Evolutionary conservation across 2,797 vertebrate species (phyloP), one percentile per base, ranked within the genome.

Genomic region (Sebastes baramenuke): DNA sequence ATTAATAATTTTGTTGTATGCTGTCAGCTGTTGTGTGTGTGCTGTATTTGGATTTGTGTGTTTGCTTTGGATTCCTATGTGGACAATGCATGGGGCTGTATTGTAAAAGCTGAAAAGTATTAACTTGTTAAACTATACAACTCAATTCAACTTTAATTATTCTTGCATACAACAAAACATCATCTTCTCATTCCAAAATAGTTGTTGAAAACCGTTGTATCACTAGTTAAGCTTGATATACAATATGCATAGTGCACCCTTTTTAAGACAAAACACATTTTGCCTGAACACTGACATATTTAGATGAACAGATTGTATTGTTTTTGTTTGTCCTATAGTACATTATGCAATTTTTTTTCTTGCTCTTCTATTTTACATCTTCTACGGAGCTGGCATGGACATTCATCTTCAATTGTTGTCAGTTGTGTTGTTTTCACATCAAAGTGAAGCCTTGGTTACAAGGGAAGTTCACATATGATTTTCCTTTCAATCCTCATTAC

Each of bases 401-500:
- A 46, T 71, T 84, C 64, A 82, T 32, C 58, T 59, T 18, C 60
- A 60, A 9, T 34, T 66, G 29, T 68, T 67, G 59, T 68, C 18
- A 59, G 29, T 24, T 38, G 22, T 25, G 24, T 46, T 67, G 25
- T 81, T 80, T 83, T 81, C 59, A 83, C 70, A 86, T 82, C 73
- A 89, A 74, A 85, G 72, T 67, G 24, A 78, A 79, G 13, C 38
- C 36, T 64, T 76, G 77, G 46, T 72, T 72, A 61, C 46, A 78
- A 42, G 77, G 55, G 25, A 81, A 62, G 72, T 84, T 87, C 20
- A 80, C 76, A 71, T 32, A 25, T 87, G 18, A 69, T 81, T 81
- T 79, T 86, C 89, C 84, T 36, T 76, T 78, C 52, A 12, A 72
- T 82, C 49, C 76, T 83, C 64, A 67, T 86, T 87, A 75, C 49